Base-by-base conservation (phyloP, 2,113 vertebrate genomes). In the Dasyprocta punctata region DNA sequence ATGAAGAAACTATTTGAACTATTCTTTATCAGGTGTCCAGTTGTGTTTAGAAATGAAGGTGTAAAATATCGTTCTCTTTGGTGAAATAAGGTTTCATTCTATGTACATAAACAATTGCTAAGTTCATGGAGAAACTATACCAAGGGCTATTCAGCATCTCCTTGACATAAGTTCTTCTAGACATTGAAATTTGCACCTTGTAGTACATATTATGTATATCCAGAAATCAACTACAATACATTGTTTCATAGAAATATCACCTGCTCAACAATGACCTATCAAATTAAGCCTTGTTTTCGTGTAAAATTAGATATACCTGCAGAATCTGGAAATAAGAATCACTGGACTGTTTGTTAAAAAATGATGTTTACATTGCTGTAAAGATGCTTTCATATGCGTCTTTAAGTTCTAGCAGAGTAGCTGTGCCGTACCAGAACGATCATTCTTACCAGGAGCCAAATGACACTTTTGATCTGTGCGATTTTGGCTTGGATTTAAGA, bases 1-100 rank as follows among this genome's bases (percentile, higher is more conserved):
- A 63, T 93, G 60, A 63, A n/a, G 71, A 38, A 63, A 20, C 41
- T 5, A 49, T 38, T 44, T 67, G 41, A 73, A 71, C 6, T 80
- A 58, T 89, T 67, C 44, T 71, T 86, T 26, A 60, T 73, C 24
- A 44, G 63, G 20, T 88, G 83, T 95, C 80, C 87, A 67, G 54
- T 90, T 95, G 95, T 82, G 73, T 65, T 65, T 92, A 41, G 44
- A 93, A 89, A 67, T 8, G n/a, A 22, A 80, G 33, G 20, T 41
- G 6, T 89, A 71, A 93, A 85, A 38, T 52, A 38, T 12, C 67
- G 5, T 82, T 94, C 75, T 75, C 36, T 41, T 56, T 65, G n/a
- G 12, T 73, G 60, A 94, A 90, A 56, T 60, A 85, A 6, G 17
- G 47, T 91, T 81, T 96, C 47, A 16, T 54, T 92, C 65, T 89